Percentiles rank a stretch among this genome's conserved stretches.
Conservation (phyloP, 2,888 invertebrate species). For the Drosophila diplacantha region DNA sequence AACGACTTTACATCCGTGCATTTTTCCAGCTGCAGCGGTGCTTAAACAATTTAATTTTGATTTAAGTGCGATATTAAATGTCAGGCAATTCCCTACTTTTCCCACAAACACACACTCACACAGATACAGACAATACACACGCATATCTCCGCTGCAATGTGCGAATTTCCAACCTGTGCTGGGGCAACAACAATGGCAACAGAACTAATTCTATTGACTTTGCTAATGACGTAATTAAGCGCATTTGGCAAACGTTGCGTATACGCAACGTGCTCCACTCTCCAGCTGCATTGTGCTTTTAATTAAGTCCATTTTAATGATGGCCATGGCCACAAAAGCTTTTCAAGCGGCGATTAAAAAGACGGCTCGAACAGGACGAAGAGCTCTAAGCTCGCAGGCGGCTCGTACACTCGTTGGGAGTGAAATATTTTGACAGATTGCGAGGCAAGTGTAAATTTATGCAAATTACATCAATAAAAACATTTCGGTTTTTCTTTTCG, state of each 20-base stretch:
- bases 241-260: slow-evolving; percentile 55
- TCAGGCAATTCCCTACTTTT: slow-evolving; percentile 30
- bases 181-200: slow-evolving; percentile 41
- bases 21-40: slow-evolving; percentile 41
- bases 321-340: slow-evolving; percentile 42
- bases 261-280: slow-evolving; percentile 45
- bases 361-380: neutral
- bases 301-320: slow-evolving; percentile 66
- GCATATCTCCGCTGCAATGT: slow-evolving; percentile 29
- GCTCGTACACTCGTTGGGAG: slow-evolving; percentile 5
- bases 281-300: slow-evolving; percentile 52
- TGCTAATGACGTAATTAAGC: slow-evolving; percentile 76
- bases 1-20: slow-evolving; percentile 59
- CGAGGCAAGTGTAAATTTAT: slow-evolving; percentile 70
- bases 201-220: slow-evolving; percentile 73
- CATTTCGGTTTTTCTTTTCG: slow-evolving; percentile 62
- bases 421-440: slow-evolving; percentile 43
- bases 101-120: neutral
- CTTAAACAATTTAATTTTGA: slow-evolving; percentile 70
- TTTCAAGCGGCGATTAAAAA: slow-evolving; percentile 37
- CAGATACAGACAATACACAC: neutral
- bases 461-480: slow-evolving; percentile 74
- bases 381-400: slow-evolving; percentile 15
- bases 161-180: slow-evolving; percentile 13
- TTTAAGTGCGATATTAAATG: slow-evolving; percentile 64